Base-by-base conservation (phyloP, 2,113 vertebrate genomes). In the Trichomycterus rosablanca region DNA sequence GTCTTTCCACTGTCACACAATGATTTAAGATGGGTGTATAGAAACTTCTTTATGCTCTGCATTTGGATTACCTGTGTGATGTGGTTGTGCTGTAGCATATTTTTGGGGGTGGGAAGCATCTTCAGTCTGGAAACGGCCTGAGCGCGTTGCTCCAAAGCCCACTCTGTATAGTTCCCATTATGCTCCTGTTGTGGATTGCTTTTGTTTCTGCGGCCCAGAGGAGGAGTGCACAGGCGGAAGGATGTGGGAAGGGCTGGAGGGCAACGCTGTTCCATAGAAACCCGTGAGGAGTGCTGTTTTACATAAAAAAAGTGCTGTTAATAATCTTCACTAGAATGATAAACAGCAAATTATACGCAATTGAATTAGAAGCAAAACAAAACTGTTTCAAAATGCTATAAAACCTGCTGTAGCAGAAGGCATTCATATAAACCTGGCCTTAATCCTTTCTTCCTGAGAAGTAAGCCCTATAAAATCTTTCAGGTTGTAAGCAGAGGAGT, bases 171-270 rank as follows among this genome's bases (percentile, higher is more conserved):
- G 12, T 71, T 76, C 48, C 58, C 50, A 23, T 85, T 80, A 5
- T 39, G 58, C 30, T 61, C 68, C 16, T 58, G 26, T 20, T 73
- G 56, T 39, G 78, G 73, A 46, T 68, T 79, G 72, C 71, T 78
- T 28, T 76, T 75, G 74, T 66, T 64, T 37, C 73, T 77, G 34
- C 68, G 73, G 40, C 85, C 85, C 61, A 78, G 35, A 2, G 86
- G 87, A 40, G 87, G 87, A 5, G 80, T 83, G 43, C 74, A 40
- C 12, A 89, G 82, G 52, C 84, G 82, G 77, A 89, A 86, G 45
- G 72, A 48, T 14, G 74, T 20, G 32, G 85, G 79, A 1, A 73
- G 75, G 28, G 78, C 64, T 51, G 72, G 70, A n/a, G 73, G 53
- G 40, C 43, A 52, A 8, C 37, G 57, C 15, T 64, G 76, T 46